Evolutionary conservation across 2,113 vertebrate species (phyloP).

Genomic region (Suricata suricatta): DNA sequence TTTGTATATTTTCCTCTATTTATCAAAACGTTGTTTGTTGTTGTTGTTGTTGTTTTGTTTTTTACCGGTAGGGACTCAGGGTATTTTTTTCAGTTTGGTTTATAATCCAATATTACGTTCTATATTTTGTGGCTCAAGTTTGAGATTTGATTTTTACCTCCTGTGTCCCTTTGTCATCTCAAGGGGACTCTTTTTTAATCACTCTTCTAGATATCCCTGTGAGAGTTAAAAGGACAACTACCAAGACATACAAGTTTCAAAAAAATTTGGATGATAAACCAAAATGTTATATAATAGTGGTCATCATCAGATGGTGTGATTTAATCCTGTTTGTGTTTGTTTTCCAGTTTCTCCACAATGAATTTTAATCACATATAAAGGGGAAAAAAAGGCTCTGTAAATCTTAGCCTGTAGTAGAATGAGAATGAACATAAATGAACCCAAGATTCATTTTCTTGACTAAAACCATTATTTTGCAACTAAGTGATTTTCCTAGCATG

Average conservation of each 20-base stretch:
- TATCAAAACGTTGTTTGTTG: neutral
- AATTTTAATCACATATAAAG: neutral
- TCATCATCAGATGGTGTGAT: neutral
- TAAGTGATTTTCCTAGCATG: neutral
- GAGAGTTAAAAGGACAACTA: neutral
- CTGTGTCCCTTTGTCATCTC: neutral
- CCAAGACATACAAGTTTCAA: neutral
- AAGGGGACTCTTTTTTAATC: neutral
- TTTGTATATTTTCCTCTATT: neutral
- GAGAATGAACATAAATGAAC: neutral
- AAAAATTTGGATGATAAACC: neutral
- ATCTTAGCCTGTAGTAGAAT: neutral
- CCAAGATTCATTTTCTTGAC: neutral
- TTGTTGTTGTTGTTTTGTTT: no score
- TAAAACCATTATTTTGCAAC: neutral
- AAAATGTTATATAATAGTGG: neutral
- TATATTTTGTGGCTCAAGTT: neutral
- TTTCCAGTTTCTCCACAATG: neutral
- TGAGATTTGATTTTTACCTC: neutral
- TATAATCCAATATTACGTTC: neutral
- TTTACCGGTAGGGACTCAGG: neutral
- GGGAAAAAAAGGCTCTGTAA: neutral
- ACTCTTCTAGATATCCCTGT: neutral
- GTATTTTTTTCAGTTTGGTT: neutral
- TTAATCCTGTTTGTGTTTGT: neutral